phyloP scores from a whole-genome alignment of 2,113 vertebrate genomes.

The Notechis scutatus region DNA sequence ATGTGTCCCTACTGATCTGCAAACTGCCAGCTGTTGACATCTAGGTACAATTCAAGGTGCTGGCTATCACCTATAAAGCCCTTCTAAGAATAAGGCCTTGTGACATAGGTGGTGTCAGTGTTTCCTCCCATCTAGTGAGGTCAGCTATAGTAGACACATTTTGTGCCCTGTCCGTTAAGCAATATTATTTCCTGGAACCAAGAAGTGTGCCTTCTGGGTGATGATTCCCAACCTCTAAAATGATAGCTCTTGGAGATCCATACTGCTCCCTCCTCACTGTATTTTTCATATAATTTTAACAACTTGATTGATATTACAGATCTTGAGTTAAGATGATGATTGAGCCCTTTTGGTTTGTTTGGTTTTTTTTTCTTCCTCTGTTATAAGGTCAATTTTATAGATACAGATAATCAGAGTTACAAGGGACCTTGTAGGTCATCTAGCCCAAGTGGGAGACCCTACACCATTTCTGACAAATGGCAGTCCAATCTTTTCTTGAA shows the following conservation, averaged over 20 bases:
- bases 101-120: background rate
- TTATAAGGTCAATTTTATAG: background rate
- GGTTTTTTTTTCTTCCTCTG: background rate
- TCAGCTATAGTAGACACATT: background rate
- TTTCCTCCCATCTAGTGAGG: background rate
- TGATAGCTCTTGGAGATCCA: background rate
- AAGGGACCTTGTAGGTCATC: too few species aligned
- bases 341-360: background rate
- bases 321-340: background rate
- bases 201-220: background rate
- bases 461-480: too few species aligned
- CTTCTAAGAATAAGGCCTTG: background rate
- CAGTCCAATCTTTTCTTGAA: too few species aligned
- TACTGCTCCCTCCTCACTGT: background rate
- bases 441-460: too few species aligned
- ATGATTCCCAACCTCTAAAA: background rate
- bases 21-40: background rate
- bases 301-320: background rate
- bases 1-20: background rate
- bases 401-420: too few species aligned
- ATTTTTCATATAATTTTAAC: background rate
- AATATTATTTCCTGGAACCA: background rate
- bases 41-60: background rate
- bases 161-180: background rate
- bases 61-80: background rate